These are phyloP conservation scores for Oreocharis arfaki DNA, from an alignment of 2,113 vertebrate genomes.

Conservation along the genomic window DNA sequence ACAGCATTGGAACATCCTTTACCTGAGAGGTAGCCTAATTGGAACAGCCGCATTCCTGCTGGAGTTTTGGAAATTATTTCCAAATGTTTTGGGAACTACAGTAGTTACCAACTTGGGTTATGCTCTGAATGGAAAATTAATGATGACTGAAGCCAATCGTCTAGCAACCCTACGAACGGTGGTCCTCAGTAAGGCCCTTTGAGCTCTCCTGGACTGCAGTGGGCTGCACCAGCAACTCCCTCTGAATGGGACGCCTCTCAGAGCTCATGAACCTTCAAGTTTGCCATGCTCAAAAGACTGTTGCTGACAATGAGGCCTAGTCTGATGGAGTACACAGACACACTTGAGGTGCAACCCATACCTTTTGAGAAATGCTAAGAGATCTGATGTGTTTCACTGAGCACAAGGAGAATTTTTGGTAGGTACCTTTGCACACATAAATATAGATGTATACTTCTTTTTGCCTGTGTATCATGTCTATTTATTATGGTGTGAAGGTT, in stretches of 20 bases:
- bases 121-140: neutral
- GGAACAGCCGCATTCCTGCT: neutral
- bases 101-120: neutral
- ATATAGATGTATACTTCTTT: neutral
- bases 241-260: neutral
- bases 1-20: neutral
- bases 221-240: neutral
- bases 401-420: neutral
- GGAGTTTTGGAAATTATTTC: neutral
- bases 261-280: neutral
- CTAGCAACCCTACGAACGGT: neutral
- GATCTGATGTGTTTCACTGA: neutral
- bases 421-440: neutral
- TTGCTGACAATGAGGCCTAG: rapidly evolving
- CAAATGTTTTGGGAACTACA: neutral
- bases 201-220: neutral
- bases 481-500: neutral
- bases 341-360: neutral
- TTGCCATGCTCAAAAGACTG: rapidly evolving
- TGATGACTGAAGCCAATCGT: neutral
- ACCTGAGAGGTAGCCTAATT: neutral
- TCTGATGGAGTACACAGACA: neutral
- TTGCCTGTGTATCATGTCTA: neutral
- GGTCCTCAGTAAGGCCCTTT: too few relatives aligned
- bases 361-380: neutral